Evolutionary conservation across 2,888 invertebrate genomes (phyloP).

Genomic region (Drosophila rubida): DNA sequence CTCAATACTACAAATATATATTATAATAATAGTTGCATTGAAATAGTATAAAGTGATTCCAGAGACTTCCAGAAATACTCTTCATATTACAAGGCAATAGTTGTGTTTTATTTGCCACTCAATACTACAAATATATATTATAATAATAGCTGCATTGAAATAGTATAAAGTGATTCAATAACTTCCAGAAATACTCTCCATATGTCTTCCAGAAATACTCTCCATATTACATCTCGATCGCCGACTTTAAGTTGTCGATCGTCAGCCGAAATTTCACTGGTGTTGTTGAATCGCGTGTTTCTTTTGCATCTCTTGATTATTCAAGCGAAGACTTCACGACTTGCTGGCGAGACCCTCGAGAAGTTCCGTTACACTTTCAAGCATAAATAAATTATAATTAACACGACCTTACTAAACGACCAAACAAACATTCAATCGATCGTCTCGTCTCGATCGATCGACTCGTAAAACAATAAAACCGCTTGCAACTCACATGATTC

Average conservation of each 20-base stretch:
- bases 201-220: too few relatives aligned
- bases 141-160: too few relatives aligned
- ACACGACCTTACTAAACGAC: slow-evolving; percentile 23
- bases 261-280: background rate
- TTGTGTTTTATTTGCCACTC: too few relatives aligned
- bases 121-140: too few relatives aligned
- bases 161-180: too few relatives aligned
- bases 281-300: background rate
- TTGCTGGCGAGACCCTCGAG: background rate
- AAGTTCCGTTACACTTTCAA: background rate
- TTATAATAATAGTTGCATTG: too few relatives aligned
- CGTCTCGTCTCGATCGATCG: slow-evolving; percentile 19
- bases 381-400: slow-evolving; percentile 22
- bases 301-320: background rate
- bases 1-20: too few relatives aligned
- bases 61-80: too few relatives aligned
- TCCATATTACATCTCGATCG: too few relatives aligned
- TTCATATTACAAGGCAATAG: too few relatives aligned
- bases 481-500: slow-evolving; percentile 12
- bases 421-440: slow-evolving; percentile 7
- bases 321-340: background rate
- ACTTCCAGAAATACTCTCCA: too few relatives aligned
- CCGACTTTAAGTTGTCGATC: background rate
- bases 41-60: too few relatives aligned
- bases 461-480: slow-evolving; percentile 11